Percentiles rank a stretch among this genome's conserved stretches.
These are phyloP conservation scores for Megaustenia siamemsis DNA, from an alignment of 2,888 invertebrate genomes.

Conservation along the genomic window DNA sequence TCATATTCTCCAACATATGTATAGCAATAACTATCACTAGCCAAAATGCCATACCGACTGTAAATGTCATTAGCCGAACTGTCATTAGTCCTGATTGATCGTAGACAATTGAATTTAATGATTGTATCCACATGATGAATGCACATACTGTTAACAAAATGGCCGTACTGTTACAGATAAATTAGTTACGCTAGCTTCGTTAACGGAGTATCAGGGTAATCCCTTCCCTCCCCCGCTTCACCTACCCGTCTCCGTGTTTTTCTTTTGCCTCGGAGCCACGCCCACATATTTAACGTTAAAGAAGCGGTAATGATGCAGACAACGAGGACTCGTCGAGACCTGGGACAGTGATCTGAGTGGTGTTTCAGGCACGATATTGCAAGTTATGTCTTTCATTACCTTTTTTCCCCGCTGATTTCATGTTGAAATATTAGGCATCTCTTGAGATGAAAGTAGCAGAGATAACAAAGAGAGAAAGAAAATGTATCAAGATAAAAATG, in stretches of 20 bases:
- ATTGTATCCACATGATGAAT: not conserved
- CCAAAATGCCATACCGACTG: too few species aligned
- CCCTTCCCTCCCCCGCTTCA: not conserved
- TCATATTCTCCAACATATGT: too few species aligned
- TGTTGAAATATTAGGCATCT: too few species aligned
- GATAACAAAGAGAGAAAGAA: too few species aligned
- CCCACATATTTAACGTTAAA: not conserved
- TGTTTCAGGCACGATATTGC: too few species aligned
- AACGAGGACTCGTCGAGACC: not conserved
- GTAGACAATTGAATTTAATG: not conserved
- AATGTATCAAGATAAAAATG: too few species aligned
- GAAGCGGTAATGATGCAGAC: not conserved
- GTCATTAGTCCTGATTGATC: not conserved
- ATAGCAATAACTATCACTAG: too few species aligned
- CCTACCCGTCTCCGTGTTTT: too few species aligned
- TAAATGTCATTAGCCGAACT: not conserved
- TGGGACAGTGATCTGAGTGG: not conserved
- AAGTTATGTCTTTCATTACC: too few species aligned
- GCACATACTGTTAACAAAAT: not conserved
- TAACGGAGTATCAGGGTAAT: not conserved
- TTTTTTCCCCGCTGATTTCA: too few species aligned
- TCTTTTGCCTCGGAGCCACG: too few species aligned
- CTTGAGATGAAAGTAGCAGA: too few species aligned
- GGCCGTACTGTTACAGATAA: not conserved
- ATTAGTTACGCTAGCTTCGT: not conserved